phyloP scores from a whole-genome alignment of 2,797 vertebrate genomes.

The Poeciliopsis paucimaculata region DNA sequence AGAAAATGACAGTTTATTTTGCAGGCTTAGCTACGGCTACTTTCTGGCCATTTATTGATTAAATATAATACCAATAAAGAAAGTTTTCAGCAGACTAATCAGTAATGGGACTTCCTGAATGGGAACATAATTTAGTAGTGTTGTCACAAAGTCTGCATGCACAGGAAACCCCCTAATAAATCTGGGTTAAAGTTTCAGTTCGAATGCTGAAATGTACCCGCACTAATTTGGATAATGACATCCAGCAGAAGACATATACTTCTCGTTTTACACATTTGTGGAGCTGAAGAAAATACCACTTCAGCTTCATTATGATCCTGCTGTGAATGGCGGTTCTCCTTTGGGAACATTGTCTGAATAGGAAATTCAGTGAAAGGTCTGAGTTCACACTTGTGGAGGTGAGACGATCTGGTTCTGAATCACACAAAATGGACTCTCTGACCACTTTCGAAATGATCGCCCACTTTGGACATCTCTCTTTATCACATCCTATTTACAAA shows the following conservation, averaged over 20 bases:
- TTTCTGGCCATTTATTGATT: not conserved
- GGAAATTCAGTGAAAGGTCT: constrained; percentile 24
- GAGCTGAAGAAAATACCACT: constrained; percentile 8
- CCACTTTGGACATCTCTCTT: constrained; percentile 56
- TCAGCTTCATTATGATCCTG: constrained; percentile 10
- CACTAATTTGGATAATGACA: constrained; percentile 23
- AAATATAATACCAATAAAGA: constrained; percentile 1
- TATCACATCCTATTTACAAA: constrained; percentile 73
- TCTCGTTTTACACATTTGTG: constrained; percentile 21
- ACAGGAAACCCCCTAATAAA: constrained; percentile 13
- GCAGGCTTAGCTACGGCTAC: not conserved
- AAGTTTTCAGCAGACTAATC: not conserved
- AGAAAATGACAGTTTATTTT: not conserved
- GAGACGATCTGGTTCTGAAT: constrained; percentile 36
- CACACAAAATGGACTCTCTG: constrained; percentile 36
- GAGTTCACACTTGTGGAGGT: constrained; percentile 24
- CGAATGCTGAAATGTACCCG: constrained; percentile 19
- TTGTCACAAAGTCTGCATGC: constrained; percentile 1
- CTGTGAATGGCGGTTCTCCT: constrained; percentile 4
- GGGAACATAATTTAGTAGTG: constrained; percentile 13
- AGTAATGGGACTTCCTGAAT: constrained; percentile 9
- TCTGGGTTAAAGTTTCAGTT: constrained; percentile 14
- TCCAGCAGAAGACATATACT: constrained; percentile 8
- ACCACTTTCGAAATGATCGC: constrained; percentile 43
- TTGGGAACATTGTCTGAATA: constrained; percentile 17